Evolutionary conservation across 37 sponge, comb jelly and placozoan species (phyloP), one percentile per base, ranked within the genome.

Genomic region (Bolinopsis microptera): DNA sequence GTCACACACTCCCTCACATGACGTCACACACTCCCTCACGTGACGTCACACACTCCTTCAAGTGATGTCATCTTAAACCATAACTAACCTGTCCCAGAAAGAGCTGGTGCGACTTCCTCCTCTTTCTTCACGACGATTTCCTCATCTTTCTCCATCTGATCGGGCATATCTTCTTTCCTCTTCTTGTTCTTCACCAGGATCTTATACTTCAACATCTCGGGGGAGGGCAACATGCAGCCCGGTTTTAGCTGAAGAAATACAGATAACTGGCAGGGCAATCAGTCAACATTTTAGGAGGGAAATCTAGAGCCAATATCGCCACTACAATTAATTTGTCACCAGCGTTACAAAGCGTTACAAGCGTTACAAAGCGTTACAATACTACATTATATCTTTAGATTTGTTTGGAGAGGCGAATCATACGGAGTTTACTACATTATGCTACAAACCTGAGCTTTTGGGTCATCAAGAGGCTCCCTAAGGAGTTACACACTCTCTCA

Each of bases 111-210:
- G 0, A 36, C 18, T 1, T 77, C 80, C 80, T 77, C 80, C 37
- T 77, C 80, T 32, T 77, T 77, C 80, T 77, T 77, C n/a, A n/a
- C n/a, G n/a, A n/a, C n/a, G n/a, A n/a, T n/a, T 77, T 77, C 80
- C 9, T 77, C 80, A 77, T 77, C 80, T 33, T 77, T 77, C 26
- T 77, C 80, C 80, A 32, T 27, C 37, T 77, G 80, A 32, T 77
- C 80, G 21, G 80, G 80, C 80, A 77, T 77, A 34, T 77, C 80
- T 18, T 77, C 92, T 30, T 68, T 90, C 69, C 68, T 69, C 92
- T 95, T 95, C 94, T 94, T 94, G 70, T 94, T 93, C 76, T 96
- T 96, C 35, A 96, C 70, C 16, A 96, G 93, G 74, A 96, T 95
- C 93, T 95, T 95, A 70, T 94, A 93, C 82, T 95, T 94, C 67